These are phyloP conservation scores for Micromys minutus DNA, from an alignment of 2,113 vertebrate species.

Conservation along the genomic window DNA sequence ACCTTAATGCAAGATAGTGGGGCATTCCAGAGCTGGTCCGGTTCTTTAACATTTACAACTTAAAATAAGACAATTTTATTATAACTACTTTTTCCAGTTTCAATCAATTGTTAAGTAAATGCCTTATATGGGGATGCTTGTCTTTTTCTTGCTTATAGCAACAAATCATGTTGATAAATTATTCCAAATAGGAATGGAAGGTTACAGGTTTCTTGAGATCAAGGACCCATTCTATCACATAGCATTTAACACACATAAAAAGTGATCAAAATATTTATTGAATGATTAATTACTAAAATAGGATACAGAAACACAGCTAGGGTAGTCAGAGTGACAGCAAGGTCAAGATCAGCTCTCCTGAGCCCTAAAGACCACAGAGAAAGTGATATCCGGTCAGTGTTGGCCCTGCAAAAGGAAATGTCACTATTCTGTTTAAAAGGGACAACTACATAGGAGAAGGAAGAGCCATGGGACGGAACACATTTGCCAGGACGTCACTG, in stretches of 20 bases:
- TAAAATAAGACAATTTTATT: slow-evolving; percentile 21
- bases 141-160: not conserved
- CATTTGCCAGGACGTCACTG: not conserved
- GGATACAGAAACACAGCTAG: not conserved
- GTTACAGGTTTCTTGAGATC: not conserved
- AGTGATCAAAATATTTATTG: not conserved
- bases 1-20: not conserved
- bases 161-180: not conserved
- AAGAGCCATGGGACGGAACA: not conserved
- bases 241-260: not conserved
- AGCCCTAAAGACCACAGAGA: not conserved
- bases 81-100: not conserved
- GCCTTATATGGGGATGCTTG: not conserved
- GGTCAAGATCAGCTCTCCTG: not conserved
- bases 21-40: not conserved
- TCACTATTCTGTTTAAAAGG: not conserved
- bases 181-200: not conserved
- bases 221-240: not conserved
- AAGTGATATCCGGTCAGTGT: not conserved
- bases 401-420: not conserved
- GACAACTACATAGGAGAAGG: too few relatives aligned
- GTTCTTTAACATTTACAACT: slow-evolving; percentile 13
- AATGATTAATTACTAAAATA: slow-evolving; percentile 16
- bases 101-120: not conserved
- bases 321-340: not conserved